Evolutionary conservation across 1,140 invertebrate species (phyloP).

Genomic region (Drosophila takahashii): DNA sequence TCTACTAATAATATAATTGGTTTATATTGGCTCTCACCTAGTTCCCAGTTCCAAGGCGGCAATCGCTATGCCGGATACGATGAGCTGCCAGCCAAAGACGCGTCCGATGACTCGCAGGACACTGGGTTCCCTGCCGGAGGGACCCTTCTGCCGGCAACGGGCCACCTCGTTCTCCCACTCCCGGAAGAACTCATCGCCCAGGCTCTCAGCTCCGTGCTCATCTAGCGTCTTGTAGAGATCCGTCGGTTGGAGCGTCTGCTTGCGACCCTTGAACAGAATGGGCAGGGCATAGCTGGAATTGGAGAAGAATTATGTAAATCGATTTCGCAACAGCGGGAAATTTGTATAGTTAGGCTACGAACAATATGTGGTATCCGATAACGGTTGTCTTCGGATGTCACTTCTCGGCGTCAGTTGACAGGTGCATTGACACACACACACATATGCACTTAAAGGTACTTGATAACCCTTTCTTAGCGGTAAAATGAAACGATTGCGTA

Average conservation of each 20-base stretch:
- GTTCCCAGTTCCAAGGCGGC: conserved; percentile 56
- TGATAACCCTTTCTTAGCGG: conserved; percentile 5
- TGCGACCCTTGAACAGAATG: conserved; percentile 85
- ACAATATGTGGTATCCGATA: conserved; percentile 39
- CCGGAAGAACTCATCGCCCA: conserved; percentile 59
- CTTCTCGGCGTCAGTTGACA: conserved; percentile 10
- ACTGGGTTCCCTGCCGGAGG: conserved; percentile 37
- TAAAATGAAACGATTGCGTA: conserved; percentile 31
- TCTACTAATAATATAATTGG: no score
- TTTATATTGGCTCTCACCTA: conserved; percentile 39
- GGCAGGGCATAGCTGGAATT: conserved; percentile 85
- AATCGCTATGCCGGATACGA: conserved; percentile 51
- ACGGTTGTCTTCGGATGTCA: conserved; percentile 40
- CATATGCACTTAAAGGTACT: not conserved
- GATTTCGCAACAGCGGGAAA: conserved; percentile 10
- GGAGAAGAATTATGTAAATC: conserved; percentile 20
- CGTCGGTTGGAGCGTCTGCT: conserved; percentile 85
- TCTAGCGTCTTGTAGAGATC: conserved; percentile 86
- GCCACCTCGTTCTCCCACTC: conserved; percentile 60
- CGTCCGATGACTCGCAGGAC: conserved; percentile 53
- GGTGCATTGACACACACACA: not conserved
- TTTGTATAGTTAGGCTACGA: conserved; percentile 31
- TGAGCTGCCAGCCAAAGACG: conserved; percentile 67
- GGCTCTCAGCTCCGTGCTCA: conserved; percentile 85
- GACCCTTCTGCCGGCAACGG: conserved; percentile 19